Conservation (phyloP, 2,113 vertebrate genomes). For the Lasiurus borealis region DNA sequence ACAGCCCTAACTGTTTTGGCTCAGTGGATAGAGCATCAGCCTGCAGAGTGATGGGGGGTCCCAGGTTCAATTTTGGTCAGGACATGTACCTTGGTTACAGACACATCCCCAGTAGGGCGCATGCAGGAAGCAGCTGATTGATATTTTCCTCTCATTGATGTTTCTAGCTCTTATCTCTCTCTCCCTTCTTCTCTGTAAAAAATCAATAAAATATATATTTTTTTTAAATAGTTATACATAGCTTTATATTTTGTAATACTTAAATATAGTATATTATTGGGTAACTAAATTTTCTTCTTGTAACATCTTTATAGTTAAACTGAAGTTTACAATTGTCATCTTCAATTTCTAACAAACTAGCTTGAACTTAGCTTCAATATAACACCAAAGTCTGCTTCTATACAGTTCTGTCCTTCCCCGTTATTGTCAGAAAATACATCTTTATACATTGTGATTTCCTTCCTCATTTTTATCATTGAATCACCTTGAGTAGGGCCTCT, state of each 20-base stretch:
- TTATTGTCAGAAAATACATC: neutral
- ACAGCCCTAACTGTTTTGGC: no score
- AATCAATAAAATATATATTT: no score
- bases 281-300: neutral
- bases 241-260: neutral
- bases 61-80: no score
- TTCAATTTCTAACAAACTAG: conserved; percentile 17
- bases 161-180: no score
- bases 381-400: neutral
- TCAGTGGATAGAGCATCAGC: no score
- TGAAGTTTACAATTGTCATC: neutral
- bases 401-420: neutral
- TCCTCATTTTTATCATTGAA: neutral
- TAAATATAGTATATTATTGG: neutral
- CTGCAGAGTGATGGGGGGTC: no score
- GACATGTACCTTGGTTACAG: no score
- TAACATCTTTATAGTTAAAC: neutral
- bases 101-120: no score
- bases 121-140: no score
- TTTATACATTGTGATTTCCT: neutral
- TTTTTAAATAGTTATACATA: no score
- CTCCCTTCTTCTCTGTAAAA: no score
- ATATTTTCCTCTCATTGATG: no score
- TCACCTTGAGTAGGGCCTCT: neutral
- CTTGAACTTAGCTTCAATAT: neutral